These are phyloP conservation scores for Caenorhabditis latens DNA, from an alignment of 1,140 invertebrate species.

Conservation along the genomic window DNA sequence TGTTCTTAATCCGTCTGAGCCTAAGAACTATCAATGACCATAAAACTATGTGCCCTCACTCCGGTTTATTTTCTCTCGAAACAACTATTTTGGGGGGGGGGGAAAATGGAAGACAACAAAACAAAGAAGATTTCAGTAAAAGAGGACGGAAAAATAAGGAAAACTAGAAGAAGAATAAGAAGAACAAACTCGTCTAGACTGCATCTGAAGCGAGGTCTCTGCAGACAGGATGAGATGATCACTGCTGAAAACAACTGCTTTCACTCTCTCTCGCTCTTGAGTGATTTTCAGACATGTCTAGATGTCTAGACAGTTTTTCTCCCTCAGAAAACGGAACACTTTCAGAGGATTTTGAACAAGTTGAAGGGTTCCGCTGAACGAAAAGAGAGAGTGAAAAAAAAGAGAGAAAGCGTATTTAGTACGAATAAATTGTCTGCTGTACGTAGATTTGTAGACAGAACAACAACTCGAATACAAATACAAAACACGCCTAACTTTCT, in stretches of 20 bases:
- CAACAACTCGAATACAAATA: not conserved
- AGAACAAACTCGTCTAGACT: slow-evolving; percentile 45
- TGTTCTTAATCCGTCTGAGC: too few relatives aligned
- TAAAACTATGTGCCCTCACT: not conserved
- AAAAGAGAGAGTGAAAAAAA: not conserved
- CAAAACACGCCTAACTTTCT: slow-evolving; percentile 10
- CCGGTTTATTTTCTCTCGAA: not conserved
- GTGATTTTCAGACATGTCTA: slow-evolving; percentile 9
- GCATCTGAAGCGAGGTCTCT: not conserved
- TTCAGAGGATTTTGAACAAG: not conserved
- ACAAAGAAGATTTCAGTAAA: not conserved
- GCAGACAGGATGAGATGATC: slow-evolving; percentile 43
- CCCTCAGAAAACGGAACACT: not conserved
- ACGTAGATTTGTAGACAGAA: not conserved
- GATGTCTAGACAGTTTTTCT: slow-evolving; percentile 17
- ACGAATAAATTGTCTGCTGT: slow-evolving; percentile 39
- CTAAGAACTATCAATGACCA: not conserved
- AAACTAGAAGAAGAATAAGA: not conserved
- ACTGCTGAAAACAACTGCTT: slow-evolving; percentile 43
- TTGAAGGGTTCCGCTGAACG: not conserved
- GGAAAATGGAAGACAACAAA: not conserved
- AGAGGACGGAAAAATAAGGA: not conserved
- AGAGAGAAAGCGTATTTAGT: not conserved
- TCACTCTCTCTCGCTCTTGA: not conserved
- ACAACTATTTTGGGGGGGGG: not conserved